Evolutionary conservation across 2,888 invertebrate genomes (phyloP).

Genomic region (Aspidiotus rigidus): DNA sequence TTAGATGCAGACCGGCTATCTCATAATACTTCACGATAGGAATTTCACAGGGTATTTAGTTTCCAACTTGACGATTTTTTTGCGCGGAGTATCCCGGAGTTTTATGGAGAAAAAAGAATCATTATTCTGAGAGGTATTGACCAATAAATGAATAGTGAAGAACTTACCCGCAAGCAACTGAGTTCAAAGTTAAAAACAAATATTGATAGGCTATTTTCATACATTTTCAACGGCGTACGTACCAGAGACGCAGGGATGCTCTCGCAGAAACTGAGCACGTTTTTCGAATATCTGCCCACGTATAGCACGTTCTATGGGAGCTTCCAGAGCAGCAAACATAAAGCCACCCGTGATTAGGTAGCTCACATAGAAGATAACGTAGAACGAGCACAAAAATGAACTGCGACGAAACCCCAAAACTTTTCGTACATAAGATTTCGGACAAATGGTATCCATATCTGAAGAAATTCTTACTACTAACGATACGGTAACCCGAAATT

Average conservation of each 20-base stretch:
- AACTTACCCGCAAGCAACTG: no score
- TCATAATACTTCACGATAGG: no score
- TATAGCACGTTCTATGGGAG: constrained; percentile 52
- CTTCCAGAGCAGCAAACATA: constrained; percentile 58
- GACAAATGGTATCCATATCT: neutral
- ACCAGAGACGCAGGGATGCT: constrained; percentile 57
- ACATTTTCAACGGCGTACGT: constrained; percentile 38
- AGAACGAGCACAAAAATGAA: constrained; percentile 49
- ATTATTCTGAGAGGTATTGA: no score
- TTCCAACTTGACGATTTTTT: no score
- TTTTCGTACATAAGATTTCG: constrained; percentile 16
- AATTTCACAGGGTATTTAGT: no score
- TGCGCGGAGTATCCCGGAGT: no score
- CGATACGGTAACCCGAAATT: neutral
- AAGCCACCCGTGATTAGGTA: constrained; percentile 59
- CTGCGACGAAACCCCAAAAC: constrained; percentile 50
- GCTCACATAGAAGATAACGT: constrained; percentile 51
- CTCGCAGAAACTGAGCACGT: constrained; percentile 50
- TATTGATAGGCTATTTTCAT: no score
- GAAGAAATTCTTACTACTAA: neutral
- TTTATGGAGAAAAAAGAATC: no score
- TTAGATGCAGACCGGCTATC: no score
- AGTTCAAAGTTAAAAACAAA: no score
- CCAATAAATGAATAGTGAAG: no score
- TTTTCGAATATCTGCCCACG: constrained; percentile 47